Conservation (phyloP, 2,888 invertebrate genomes). For the Diplazon laetatorius region DNA sequence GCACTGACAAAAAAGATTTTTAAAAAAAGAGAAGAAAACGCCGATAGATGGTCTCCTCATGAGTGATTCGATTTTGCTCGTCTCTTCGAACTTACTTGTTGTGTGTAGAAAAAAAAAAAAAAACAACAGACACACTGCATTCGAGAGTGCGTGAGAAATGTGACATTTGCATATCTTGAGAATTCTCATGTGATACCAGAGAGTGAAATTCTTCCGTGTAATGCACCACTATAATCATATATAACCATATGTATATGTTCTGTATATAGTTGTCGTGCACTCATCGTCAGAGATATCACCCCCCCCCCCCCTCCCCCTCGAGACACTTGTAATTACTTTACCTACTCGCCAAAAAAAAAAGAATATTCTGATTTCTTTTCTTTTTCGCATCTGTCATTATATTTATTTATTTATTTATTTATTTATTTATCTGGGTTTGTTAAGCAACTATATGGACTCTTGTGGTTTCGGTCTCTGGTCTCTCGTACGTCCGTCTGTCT, state of each 20-base stretch:
- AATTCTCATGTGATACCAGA: no score
- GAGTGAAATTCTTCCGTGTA: no score
- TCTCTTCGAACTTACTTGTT: constrained; percentile 3
- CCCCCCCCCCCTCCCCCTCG: no score
- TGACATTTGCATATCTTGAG: constrained; percentile 55
- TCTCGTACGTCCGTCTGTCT: no score
- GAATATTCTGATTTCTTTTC: neutral
- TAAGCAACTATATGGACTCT: no score
- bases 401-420: neutral
- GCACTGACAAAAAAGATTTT: no score
- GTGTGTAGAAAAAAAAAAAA: neutral
- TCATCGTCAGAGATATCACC: constrained; percentile 6
- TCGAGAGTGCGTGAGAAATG: constrained; percentile 51
- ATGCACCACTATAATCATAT: no score
- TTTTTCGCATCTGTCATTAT: neutral
- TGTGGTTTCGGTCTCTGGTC: no score
- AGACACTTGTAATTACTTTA: neutral
- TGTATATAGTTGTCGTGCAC: constrained; percentile 4
- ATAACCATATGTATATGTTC: no score
- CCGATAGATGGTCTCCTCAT: constrained; percentile 41
- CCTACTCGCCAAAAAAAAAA: neutral
- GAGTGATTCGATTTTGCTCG: constrained; percentile 40
- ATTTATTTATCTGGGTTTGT: neutral
- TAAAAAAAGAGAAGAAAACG: no score
- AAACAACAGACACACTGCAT: constrained; percentile 28